Percentiles rank a stretch among this genome's conserved stretches.
Evolutionary conservation across 2,888 invertebrate species (phyloP).

Genomic region (Creontiades dilutus): DNA sequence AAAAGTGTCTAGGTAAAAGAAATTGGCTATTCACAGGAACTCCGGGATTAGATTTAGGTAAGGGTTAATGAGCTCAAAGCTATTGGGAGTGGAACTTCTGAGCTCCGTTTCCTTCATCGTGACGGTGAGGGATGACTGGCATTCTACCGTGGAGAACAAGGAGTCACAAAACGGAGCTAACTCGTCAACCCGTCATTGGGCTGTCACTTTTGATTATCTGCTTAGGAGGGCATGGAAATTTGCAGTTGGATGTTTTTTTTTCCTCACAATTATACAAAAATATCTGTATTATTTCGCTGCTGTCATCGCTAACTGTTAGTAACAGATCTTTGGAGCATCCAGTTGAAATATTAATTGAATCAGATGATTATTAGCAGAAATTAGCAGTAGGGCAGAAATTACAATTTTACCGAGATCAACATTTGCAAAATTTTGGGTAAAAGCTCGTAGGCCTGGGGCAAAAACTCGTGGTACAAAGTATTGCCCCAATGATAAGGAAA

Average conservation of each 20-base stretch:
- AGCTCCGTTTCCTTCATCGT: not conserved
- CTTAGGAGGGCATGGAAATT: not conserved
- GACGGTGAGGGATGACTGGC: not conserved
- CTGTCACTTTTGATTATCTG: not conserved
- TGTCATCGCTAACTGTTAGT: too few species aligned
- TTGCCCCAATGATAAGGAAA: too few species aligned
- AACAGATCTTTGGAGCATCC: too few species aligned
- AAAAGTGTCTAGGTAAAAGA: not conserved
- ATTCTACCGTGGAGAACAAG: not conserved
- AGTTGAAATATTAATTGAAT: not conserved
- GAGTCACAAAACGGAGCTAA: not conserved
- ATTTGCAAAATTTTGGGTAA: too few species aligned
- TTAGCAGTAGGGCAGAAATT: too few species aligned
- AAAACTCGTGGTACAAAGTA: too few species aligned
- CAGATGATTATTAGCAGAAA: too few species aligned
- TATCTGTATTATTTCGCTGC: not conserved
- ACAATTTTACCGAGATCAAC: too few species aligned
- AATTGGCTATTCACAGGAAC: conserved; percentile 4
- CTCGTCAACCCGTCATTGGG: not conserved
- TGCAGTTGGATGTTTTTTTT: too few species aligned
- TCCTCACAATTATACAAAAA: not conserved
- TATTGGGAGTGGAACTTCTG: conserved; percentile 19
- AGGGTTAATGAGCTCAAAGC: conserved; percentile 19
- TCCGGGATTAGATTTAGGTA: conserved; percentile 31
- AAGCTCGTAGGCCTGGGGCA: too few species aligned